phyloP scores from a whole-genome alignment of 2,888 invertebrate species.

The Lydus trimaculatus region DNA sequence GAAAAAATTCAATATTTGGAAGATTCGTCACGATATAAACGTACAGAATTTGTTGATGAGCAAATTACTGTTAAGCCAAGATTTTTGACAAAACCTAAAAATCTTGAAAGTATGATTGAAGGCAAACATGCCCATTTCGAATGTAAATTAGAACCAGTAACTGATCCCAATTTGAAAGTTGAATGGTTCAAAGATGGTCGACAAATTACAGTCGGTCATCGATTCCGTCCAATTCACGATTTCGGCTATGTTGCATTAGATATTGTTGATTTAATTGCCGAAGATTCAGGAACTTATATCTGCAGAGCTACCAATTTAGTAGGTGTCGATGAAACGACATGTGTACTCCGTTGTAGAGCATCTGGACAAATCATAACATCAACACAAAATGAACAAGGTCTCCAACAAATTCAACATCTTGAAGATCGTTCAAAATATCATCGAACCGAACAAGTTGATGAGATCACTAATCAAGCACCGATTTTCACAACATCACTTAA shows the following conservation, averaged over 20 bases:
- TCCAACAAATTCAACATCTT: conserved; percentile 88
- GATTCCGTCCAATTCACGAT: conserved; percentile 96
- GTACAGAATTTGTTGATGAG: conserved; percentile 82
- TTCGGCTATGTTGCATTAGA: conserved; percentile 98
- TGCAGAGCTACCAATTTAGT: conserved; percentile 90
- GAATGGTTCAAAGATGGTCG: conserved; percentile 97
- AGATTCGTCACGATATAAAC: conserved; percentile 85
- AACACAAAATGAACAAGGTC: conserved; percentile 86
- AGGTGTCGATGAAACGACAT: conserved; percentile 87
- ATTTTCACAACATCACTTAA: conserved; percentile 93
- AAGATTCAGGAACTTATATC: conserved; percentile 94
- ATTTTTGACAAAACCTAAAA: conserved; percentile 88
- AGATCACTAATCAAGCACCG: conserved; percentile 88
- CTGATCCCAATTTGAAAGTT: conserved; percentile 94
- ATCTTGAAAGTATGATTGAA: conserved; percentile 83
- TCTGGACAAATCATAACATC: conserved; percentile 83
- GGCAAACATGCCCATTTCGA: conserved; percentile 96
- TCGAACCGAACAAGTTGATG: conserved; percentile 78
- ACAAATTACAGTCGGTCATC: conserved; percentile 91
- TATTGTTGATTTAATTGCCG: conserved; percentile 93
- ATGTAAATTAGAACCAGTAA: conserved; percentile 95
- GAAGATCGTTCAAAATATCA: conserved; percentile 85
- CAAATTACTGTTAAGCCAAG: conserved; percentile 82
- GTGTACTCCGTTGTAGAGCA: conserved; percentile 75
- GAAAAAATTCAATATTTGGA: conserved; percentile 93